These are phyloP conservation scores for Miichthys miiuy DNA, from an alignment of 2,797 vertebrate genomes.

Conservation along the genomic window DNA sequence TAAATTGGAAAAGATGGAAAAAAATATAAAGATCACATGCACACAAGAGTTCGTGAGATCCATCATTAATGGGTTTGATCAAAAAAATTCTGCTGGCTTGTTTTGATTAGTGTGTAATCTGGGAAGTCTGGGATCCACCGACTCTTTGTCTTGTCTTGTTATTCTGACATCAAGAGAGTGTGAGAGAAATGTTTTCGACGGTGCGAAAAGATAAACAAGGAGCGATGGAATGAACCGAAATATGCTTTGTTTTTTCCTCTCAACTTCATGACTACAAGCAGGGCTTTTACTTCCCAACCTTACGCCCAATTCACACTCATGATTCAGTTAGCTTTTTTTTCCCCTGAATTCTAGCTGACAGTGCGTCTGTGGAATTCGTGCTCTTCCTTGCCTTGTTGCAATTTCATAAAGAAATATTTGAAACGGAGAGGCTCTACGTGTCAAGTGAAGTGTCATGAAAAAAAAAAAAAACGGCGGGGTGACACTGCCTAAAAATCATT, in stretches of 20 bases:
- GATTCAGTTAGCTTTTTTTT: slow-evolving; percentile 10
- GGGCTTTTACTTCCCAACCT: slow-evolving; percentile 38
- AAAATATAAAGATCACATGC: slow-evolving; percentile 17
- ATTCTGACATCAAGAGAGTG: slow-evolving; percentile 26
- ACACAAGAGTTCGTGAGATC: slow-evolving; percentile 12
- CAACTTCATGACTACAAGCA: slow-evolving; percentile 21
- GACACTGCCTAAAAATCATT: slow-evolving; percentile 70
- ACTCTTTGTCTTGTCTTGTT: slow-evolving; percentile 35
- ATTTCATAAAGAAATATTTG: slow-evolving; percentile 52
- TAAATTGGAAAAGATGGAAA: slow-evolving; percentile 16
- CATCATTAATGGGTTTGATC: slow-evolving; percentile 21
- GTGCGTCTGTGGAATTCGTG: slow-evolving; percentile 25
- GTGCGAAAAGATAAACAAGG: slow-evolving; percentile 38
- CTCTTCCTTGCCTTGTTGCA: slow-evolving; percentile 48
- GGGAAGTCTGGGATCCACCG: slow-evolving; percentile 27
- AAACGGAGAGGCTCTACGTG: slow-evolving; percentile 58
- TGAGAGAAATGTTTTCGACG: neutral
- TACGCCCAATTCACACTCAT: slow-evolving; percentile 29
- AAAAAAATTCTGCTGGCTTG: slow-evolving; percentile 21
- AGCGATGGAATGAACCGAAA: slow-evolving; percentile 21
- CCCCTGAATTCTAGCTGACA: slow-evolving; percentile 55
- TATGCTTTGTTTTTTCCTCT: neutral
- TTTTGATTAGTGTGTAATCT: slow-evolving; percentile 43
- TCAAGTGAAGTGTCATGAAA: slow-evolving; percentile 50
- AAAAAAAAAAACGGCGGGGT: slow-evolving; percentile 12